Evolutionary conservation across 2,797 vertebrate species (phyloP).

Genomic region (Neopelma chrysocephalum): DNA sequence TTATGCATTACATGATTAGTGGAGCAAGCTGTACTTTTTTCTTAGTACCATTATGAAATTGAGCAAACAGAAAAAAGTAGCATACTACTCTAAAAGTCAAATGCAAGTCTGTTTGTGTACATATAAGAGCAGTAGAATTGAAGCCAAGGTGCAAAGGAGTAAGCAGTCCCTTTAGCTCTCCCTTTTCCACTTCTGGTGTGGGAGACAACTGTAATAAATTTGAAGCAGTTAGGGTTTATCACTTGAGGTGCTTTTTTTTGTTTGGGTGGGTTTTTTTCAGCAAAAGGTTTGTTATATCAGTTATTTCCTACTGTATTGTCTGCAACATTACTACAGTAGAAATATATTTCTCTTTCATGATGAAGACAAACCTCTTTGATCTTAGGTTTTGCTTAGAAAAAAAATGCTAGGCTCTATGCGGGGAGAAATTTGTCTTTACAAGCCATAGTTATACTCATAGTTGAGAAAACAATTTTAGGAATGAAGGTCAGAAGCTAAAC

Average conservation of each 20-base stretch:
- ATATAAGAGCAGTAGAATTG: background rate
- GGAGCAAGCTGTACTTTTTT: background rate
- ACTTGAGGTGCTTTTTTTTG: background rate
- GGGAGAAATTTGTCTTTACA: background rate
- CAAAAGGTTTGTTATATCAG: background rate
- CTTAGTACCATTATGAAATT: background rate
- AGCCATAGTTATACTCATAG: background rate
- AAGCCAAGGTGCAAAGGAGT: background rate
- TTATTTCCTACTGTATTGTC: background rate
- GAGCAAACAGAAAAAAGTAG: background rate
- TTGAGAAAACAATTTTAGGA: background rate
- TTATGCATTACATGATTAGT: background rate
- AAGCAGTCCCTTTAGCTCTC: background rate
- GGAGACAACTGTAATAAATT: background rate
- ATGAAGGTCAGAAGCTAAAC: background rate
- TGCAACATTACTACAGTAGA: background rate
- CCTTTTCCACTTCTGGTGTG: background rate
- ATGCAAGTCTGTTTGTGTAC: background rate
- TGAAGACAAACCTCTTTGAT: background rate
- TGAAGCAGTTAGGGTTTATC: background rate
- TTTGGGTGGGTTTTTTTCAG: background rate
- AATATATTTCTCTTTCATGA: background rate
- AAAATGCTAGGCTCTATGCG: background rate
- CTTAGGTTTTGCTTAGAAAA: background rate
- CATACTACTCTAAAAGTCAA: background rate